Conservation (phyloP, 2,888 invertebrate genomes). For the Drosophila pseudotalamancana region DNA sequence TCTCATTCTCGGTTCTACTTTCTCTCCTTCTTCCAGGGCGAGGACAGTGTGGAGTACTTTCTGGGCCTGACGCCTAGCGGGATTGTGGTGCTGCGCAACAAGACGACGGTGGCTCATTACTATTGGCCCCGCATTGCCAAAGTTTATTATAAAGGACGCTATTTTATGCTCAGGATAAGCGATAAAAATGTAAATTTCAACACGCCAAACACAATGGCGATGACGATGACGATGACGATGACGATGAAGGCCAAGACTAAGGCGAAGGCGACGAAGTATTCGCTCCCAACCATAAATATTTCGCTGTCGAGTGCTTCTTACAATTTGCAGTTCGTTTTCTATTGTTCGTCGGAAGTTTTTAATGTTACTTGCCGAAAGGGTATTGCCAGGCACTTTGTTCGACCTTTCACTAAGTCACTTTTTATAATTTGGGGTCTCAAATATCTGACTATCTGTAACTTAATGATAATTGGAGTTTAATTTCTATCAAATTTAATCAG, state of each 20-base stretch:
- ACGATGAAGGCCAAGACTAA: slow-evolving; percentile 6
- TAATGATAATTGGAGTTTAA: too few species aligned
- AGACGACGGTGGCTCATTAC: slow-evolving; percentile 98
- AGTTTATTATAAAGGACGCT: slow-evolving; percentile 97
- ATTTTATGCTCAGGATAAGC: slow-evolving; percentile 97
- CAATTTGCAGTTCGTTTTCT: slow-evolving; percentile 74
- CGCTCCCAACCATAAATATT: slow-evolving; percentile 60
- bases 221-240: slow-evolving; percentile 29
- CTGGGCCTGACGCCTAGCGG: slow-evolving; percentile 98
- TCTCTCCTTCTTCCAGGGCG: slow-evolving; percentile 88
- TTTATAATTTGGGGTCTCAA: too few species aligned
- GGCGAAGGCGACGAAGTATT: slow-evolving; percentile 27
- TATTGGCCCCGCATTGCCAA: slow-evolving; percentile 99
- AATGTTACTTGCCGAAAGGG: slow-evolving; percentile 46
- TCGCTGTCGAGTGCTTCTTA: slow-evolving; percentile 69
- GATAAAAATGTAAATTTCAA: slow-evolving; percentile 94
- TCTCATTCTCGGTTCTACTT: slow-evolving; percentile 41
- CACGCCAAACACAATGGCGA: slow-evolving; percentile 53
- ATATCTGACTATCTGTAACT: too few species aligned
- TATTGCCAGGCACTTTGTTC: slow-evolving; percentile 16
- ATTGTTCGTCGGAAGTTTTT: slow-evolving; percentile 51
- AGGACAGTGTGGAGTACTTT: slow-evolving; percentile 98
- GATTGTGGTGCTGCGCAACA: slow-evolving; percentile 96
- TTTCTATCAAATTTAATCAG: too few species aligned
- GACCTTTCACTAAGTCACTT: too few species aligned